A percentile compares a stretch with the other conserved stretches of the same genome.
These are phyloP conservation scores for Mystacornis crossleyi DNA, from an alignment of 2,113 vertebrate species.

Conservation along the genomic window DNA sequence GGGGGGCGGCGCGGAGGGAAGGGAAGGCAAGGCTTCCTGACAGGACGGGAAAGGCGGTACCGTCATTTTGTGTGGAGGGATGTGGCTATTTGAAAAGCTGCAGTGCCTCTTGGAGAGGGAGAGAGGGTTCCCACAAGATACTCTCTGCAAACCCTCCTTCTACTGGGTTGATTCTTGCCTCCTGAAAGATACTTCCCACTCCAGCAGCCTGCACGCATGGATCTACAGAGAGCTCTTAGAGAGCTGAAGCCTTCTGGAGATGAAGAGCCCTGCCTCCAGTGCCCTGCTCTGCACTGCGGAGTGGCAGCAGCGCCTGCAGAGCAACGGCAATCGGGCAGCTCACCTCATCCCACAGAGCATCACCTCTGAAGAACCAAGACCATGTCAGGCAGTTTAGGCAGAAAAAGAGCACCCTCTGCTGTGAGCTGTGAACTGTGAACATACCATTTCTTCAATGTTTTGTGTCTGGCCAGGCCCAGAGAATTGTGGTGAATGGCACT, in stretches of 20 bases:
- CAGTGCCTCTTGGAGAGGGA: neutral
- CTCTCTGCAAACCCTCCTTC: neutral
- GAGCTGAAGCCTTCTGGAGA: neutral
- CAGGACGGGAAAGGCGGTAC: neutral
- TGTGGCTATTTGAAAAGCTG: neutral
- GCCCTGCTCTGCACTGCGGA: neutral
- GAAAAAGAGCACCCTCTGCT: neutral
- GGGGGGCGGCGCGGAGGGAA: rapidly evolving
- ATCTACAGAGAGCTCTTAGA: neutral
- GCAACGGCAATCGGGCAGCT: rapidly evolving
- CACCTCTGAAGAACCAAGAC: neutral
- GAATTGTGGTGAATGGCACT: too few relatives aligned
- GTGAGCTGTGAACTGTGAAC: too few relatives aligned
- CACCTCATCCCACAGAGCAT: neutral
- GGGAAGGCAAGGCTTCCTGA: neutral
- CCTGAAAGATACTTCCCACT: neutral
- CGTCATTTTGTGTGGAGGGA: neutral
- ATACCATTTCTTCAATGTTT: neutral
- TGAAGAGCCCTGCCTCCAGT: neutral
- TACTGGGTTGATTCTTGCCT: neutral
- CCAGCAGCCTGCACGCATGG: neutral
- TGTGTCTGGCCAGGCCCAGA: neutral
- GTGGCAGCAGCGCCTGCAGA: neutral
- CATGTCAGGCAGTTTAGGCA: rapidly evolving
- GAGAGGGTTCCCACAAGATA: neutral